Evolutionary conservation across 2,888 invertebrate genomes (phyloP).

Genomic region (Abrostola tripartita): DNA sequence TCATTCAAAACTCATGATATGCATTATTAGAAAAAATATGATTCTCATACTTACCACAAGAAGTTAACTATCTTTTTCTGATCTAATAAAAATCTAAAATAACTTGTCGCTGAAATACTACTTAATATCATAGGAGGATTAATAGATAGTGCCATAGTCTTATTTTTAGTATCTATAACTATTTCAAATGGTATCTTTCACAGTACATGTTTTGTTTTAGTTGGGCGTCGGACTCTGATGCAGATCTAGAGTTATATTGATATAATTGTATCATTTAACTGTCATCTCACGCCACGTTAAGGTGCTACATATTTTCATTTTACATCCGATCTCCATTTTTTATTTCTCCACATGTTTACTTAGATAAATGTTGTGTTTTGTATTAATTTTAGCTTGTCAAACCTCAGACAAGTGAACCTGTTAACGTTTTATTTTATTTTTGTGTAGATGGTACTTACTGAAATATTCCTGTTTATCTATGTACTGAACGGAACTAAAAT

Average conservation of each 20-base stretch:
- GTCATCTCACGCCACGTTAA: slow-evolving; percentile 35
- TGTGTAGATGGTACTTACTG: no score
- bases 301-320: slow-evolving; percentile 32
- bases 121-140: no score
- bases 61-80: no score
- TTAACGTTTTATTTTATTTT: no score
- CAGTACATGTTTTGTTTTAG: slow-evolving; percentile 44
- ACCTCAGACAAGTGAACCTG: background rate
- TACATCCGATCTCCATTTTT: slow-evolving; percentile 23
- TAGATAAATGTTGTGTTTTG: background rate
- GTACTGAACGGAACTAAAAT: no score
- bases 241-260: slow-evolving; percentile 35
- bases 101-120: no score
- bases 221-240: slow-evolving; percentile 46
- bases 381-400: background rate
- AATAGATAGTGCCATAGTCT: no score
- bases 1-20: no score
- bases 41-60: no score
- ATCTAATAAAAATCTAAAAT: no score
- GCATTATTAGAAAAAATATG: no score
- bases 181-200: background rate
- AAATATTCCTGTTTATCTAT: no score
- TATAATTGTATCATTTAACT: slow-evolving; percentile 37
- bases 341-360: slow-evolving; percentile 7
- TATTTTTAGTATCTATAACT: background rate